Evolutionary conservation across 2,888 invertebrate species (phyloP).

Genomic region (Hirtodrosophila histrioides): DNA sequence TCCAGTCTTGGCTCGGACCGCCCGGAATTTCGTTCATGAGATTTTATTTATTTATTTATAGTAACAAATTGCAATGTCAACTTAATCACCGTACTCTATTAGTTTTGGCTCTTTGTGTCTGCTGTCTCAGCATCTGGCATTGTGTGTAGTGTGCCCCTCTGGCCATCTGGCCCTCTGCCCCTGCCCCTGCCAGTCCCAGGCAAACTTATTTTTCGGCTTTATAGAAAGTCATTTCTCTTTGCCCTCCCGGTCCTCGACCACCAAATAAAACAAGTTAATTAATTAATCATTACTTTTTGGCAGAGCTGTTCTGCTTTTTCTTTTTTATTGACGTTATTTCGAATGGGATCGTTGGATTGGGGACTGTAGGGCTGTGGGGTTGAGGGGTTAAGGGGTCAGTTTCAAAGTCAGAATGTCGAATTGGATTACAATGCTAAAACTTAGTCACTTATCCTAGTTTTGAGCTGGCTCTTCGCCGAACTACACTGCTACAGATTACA

Average conservation of each 20-base stretch:
- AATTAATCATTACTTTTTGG: constrained; percentile 74
- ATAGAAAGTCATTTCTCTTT: constrained; percentile 64
- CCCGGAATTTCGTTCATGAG: constrained; percentile 59
- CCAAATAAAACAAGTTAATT: constrained; percentile 74
- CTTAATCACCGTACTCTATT: constrained; percentile 76
- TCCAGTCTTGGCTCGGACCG: constrained; percentile 25
- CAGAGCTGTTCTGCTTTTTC: constrained; percentile 47
- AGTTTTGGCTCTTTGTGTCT: constrained; percentile 53
- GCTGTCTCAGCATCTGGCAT: constrained; percentile 3
- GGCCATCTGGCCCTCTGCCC: not conserved
- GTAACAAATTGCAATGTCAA: constrained; percentile 77
- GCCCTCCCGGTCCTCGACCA: constrained; percentile 11
- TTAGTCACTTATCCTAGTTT: constrained; percentile 58
- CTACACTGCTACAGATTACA: constrained; percentile 25
- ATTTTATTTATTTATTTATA: constrained; percentile 78
- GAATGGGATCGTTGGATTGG: constrained; percentile 26
- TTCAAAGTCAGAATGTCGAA: constrained; percentile 30
- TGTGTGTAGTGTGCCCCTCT: not conserved
- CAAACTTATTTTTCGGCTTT: constrained; percentile 60
- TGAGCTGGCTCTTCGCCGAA: constrained; percentile 32
- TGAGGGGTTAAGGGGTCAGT: constrained; percentile 1
- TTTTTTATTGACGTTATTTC: constrained; percentile 59
- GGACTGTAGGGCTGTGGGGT: not conserved
- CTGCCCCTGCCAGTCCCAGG: constrained; percentile 5
- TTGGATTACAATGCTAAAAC: constrained; percentile 66